Conservation (phyloP, 2,797 vertebrate species). For the Neosilurus hyrtlii region DNA sequence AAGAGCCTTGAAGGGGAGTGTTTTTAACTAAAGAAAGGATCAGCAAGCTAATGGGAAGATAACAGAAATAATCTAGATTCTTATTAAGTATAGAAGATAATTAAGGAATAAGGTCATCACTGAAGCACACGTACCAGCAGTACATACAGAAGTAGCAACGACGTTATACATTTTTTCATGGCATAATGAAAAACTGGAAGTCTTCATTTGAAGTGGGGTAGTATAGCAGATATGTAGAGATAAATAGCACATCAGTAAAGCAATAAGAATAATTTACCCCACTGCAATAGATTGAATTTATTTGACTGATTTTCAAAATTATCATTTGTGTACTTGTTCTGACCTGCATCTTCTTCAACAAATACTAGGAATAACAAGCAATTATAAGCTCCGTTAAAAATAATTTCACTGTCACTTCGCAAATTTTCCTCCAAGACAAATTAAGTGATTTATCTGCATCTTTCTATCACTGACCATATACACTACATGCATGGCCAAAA, state of each 20-base stretch:
- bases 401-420: too few relatives aligned
- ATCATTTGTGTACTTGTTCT: background rate
- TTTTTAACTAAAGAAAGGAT: background rate
- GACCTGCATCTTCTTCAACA: background rate
- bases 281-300: background rate
- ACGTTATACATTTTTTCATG: background rate
- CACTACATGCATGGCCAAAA: background rate
- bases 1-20: background rate
- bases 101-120: background rate
- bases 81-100: too few relatives aligned
- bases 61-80: background rate
- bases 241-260: background rate
- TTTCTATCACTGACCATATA: too few relatives aligned
- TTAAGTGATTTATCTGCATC: too few relatives aligned
- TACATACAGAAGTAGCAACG: background rate
- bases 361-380: background rate
- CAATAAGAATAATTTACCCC: background rate
- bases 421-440: too few relatives aligned
- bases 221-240: background rate
- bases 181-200: background rate
- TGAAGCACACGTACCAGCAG: background rate
- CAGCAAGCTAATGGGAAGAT: background rate
- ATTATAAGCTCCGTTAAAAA: too few relatives aligned
- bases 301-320: background rate
- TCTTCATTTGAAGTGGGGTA: background rate